phyloP scores from a whole-genome alignment of 2,113 vertebrate species.

The Dunckerocampus dactyliophorus region DNA sequence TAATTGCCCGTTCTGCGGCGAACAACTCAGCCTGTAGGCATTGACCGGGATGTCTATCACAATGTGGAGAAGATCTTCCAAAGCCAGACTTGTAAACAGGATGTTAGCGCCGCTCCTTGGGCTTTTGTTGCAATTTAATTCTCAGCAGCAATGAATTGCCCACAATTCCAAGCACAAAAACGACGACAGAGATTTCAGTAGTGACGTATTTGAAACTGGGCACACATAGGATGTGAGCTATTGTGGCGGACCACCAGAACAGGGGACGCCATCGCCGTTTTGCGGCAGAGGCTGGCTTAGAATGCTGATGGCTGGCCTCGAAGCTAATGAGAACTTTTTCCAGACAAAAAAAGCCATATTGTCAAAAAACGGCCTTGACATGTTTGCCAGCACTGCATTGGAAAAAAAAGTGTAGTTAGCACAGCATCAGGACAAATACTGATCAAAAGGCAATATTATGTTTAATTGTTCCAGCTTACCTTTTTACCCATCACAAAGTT shows the following conservation, averaged over 20 bases:
- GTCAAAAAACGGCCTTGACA: conserved; percentile 28
- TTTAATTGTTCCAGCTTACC: conserved; percentile 48
- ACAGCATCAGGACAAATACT: conserved; percentile 9
- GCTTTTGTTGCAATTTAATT: conserved; percentile 88
- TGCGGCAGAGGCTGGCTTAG: conserved; percentile 22
- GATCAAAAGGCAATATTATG: conserved; percentile 33
- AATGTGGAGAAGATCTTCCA: conserved; percentile 87
- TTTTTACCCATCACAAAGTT: conserved; percentile 20
- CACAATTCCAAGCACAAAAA: conserved; percentile 85
- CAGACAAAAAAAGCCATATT: conserved; percentile 61
- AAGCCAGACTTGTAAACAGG: conserved; percentile 85
- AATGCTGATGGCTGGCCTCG: conserved; percentile 44
- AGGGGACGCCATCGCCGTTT: conserved; percentile 37
- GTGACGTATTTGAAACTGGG: conserved; percentile 84
- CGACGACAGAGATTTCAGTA: conserved; percentile 78
- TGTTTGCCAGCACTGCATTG: conserved; percentile 19
- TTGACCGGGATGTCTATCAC: conserved; percentile 86
- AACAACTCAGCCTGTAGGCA: conserved; percentile 81
- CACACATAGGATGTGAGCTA: conserved; percentile 71
- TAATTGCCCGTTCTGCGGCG: conserved; percentile 12
- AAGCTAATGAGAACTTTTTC: conserved; percentile 38
- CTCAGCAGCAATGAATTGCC: conserved; percentile 83
- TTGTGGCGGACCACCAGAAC: conserved; percentile 25
- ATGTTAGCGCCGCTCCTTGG: conserved; percentile 89
- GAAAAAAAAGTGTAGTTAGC: conserved; percentile 52